Conservation (phyloP, 2,888 invertebrate genomes). For the Philopedon plagiatum region DNA sequence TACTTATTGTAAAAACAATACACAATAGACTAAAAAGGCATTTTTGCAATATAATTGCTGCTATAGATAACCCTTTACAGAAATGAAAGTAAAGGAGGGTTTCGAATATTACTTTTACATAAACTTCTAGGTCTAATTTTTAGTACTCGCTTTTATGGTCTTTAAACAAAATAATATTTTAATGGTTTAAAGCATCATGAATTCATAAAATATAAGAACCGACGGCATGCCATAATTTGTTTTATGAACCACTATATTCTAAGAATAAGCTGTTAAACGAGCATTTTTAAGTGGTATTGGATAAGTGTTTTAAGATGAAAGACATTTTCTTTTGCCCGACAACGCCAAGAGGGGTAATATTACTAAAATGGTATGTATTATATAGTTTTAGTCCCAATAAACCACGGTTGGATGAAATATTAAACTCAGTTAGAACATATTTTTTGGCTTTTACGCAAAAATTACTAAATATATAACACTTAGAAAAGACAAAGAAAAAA, state of each 20-base stretch:
- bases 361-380: too few relatives aligned
- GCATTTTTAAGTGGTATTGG: neutral
- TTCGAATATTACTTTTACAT: neutral
- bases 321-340: too few relatives aligned
- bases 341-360: too few relatives aligned
- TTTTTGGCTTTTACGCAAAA: too few relatives aligned
- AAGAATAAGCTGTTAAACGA: conserved; percentile 6
- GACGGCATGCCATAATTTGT: conserved; percentile 1
- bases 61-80: neutral
- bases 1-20: neutral
- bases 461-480: too few relatives aligned
- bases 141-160: conserved; percentile 28
- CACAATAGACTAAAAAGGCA: neutral
- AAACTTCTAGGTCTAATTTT: neutral
- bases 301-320: neutral
- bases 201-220: conserved; percentile 24
- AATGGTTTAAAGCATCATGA: conserved; percentile 10
- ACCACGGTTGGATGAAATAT: too few relatives aligned
- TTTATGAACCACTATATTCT: conserved; percentile 7
- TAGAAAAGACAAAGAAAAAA: too few relatives aligned
- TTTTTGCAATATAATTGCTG: neutral
- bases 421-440: too few relatives aligned
- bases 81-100: neutral
- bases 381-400: too few relatives aligned
- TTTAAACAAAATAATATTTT: conserved; percentile 37